These are phyloP conservation scores for Lepidocolaptes lacrymiger DNA, from an alignment of 2,797 vertebrate species.

Conservation along the genomic window DNA sequence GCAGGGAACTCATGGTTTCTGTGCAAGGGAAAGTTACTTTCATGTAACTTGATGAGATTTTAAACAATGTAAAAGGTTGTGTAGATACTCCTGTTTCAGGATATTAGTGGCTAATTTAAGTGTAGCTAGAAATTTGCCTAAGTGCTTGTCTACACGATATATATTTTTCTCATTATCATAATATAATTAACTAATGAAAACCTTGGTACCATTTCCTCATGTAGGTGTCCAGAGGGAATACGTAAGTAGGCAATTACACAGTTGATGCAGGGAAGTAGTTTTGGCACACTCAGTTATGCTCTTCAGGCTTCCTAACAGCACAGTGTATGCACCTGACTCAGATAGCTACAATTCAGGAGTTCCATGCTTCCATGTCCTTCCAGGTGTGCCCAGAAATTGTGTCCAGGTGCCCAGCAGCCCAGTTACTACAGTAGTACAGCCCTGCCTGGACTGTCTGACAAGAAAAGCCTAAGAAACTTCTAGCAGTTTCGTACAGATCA, in stretches of 20 bases:
- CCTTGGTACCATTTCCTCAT: not conserved
- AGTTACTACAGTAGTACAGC: not conserved
- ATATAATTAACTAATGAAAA: not conserved
- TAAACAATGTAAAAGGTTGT: not conserved
- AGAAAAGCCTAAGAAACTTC: not conserved
- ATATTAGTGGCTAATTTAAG: not conserved
- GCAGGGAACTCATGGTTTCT: not conserved
- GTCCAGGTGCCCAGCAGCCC: not conserved
- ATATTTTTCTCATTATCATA: not conserved
- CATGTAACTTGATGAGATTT: not conserved
- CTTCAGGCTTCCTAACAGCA: not conserved
- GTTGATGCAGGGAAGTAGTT: not conserved
- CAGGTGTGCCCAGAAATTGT: not conserved
- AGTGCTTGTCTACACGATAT: not conserved
- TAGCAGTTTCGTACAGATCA: not conserved
- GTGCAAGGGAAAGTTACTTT: not conserved
- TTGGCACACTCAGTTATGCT: not conserved
- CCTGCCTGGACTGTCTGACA: not conserved
- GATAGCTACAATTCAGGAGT: not conserved
- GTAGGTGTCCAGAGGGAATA: not conserved
- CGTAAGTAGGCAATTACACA: not conserved
- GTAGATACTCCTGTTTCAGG: not conserved
- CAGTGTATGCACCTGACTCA: rapidly evolving
- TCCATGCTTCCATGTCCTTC: not conserved
- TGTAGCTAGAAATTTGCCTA: not conserved